Evolutionary conservation across 2,113 vertebrate species (phyloP).

Genomic region (Circaetus gallicus): DNA sequence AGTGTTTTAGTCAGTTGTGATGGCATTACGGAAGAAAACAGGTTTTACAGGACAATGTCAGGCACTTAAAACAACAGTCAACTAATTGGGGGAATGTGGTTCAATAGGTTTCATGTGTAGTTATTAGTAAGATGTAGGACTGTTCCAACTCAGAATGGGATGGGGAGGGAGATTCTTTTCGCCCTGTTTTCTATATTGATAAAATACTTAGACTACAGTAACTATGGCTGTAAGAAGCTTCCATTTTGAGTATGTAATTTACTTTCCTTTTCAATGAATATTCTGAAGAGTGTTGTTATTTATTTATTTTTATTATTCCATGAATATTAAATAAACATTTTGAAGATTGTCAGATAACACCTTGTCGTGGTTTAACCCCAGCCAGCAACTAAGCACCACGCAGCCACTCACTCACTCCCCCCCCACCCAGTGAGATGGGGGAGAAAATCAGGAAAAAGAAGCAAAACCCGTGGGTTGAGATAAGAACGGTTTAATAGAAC

Average conservation of each 20-base stretch:
- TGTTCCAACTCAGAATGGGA: neutral
- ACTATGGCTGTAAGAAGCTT: neutral
- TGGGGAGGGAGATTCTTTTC: neutral
- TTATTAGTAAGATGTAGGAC: constrained; percentile 60
- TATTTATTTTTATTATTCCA: neutral
- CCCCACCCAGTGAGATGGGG: too few species aligned
- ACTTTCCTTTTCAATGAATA: constrained; percentile 12
- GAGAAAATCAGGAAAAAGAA: too few species aligned
- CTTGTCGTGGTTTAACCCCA: too few species aligned
- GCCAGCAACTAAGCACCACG: too few species aligned
- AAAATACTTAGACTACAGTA: neutral
- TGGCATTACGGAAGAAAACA: constrained; percentile 19
- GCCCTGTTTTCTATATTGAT: neutral
- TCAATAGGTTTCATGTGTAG: constrained; percentile 65
- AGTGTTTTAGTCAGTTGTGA: constrained; percentile 45
- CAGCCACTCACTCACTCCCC: too few species aligned
- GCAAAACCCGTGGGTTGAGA: too few species aligned
- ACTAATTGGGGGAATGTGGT: constrained; percentile 60
- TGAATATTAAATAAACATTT: constrained; percentile 16
- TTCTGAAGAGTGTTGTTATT: neutral
- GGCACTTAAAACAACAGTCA: constrained; percentile 61
- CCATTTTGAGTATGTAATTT: neutral
- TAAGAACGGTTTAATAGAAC: too few species aligned
- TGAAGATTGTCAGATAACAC: neutral
- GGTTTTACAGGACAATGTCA: constrained; percentile 65